phyloP scores from a whole-genome alignment of 2,797 vertebrate genomes.

The Gambusia yucatana region DNA sequence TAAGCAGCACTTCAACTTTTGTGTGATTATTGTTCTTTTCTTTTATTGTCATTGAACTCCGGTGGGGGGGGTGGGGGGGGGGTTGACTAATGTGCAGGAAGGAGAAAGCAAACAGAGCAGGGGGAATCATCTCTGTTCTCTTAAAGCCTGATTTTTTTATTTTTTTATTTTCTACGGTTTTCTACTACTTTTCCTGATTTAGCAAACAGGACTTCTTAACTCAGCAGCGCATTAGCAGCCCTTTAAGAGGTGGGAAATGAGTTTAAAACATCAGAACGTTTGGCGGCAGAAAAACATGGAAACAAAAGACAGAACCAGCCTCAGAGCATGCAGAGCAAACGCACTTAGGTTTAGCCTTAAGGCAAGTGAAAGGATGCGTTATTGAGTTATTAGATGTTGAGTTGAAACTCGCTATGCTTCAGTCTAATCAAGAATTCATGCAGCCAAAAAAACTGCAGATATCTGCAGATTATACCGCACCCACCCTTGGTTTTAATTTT shows the following conservation, averaged over 20 bases:
- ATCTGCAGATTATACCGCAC: background rate
- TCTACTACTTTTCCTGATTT: background rate
- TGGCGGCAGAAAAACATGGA: background rate
- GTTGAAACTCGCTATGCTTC: background rate
- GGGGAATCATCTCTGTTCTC: background rate
- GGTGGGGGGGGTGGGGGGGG: background rate
- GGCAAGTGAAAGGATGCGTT: background rate
- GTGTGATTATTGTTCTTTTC: background rate
- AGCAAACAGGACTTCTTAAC: background rate
- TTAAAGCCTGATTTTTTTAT: background rate
- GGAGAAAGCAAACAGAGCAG: background rate
- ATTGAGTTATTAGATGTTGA: background rate
- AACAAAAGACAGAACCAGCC: background rate
- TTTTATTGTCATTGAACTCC: background rate
- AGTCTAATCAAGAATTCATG: background rate
- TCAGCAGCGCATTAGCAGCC: background rate
- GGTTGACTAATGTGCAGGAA: background rate
- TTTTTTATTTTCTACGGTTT: background rate
- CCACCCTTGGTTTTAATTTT: background rate
- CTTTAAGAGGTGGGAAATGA: background rate
- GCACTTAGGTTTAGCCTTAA: background rate
- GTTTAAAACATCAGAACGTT: background rate
- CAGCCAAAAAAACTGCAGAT: background rate
- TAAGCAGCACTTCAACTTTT: conserved; percentile 48
- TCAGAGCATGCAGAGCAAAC: background rate